A percentile compares a stretch with the other conserved stretches of the same genome.
Conservation (phyloP, 2,113 vertebrate species). For the Gobio gobio region DNA sequence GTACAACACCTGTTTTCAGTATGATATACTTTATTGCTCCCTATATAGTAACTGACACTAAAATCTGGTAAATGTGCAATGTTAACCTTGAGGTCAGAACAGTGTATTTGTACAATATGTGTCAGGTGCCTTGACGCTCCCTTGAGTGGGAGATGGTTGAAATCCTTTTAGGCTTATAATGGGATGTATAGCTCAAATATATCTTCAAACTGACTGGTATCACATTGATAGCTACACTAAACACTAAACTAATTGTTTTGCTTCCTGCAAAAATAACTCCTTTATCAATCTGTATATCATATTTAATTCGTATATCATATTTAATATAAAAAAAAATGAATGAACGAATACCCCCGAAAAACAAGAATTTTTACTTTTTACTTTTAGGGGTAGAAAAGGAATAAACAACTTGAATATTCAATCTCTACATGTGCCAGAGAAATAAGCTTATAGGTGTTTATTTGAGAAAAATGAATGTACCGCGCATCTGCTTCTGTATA, state of each 20-base stretch:
- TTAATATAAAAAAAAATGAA: too few relatives aligned
- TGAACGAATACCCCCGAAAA: too few relatives aligned
- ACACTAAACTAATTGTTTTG: neutral
- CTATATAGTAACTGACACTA: constrained; percentile 6
- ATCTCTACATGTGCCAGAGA: too few relatives aligned
- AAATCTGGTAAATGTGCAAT: constrained; percentile 23
- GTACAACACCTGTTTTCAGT: constrained; percentile 17
- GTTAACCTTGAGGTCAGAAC: constrained; percentile 35
- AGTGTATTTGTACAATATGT: constrained; percentile 19
- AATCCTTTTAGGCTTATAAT: neutral
- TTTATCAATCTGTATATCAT: too few relatives aligned
- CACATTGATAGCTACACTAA: neutral
- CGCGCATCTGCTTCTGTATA: too few relatives aligned
- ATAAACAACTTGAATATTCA: too few relatives aligned
- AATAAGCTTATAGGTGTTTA: too few relatives aligned
- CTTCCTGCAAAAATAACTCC: too few relatives aligned
- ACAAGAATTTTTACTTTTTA: too few relatives aligned
- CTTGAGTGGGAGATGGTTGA: neutral
- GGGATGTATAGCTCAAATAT: neutral
- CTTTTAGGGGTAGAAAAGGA: too few relatives aligned
- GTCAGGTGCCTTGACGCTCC: neutral
- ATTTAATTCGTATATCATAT: too few relatives aligned
- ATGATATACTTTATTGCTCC: constrained; percentile 25
- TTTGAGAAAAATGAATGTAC: too few relatives aligned
- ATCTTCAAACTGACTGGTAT: neutral